Conservation (phyloP, 2,888 invertebrate species). For the Orthonevra nobilis region DNA sequence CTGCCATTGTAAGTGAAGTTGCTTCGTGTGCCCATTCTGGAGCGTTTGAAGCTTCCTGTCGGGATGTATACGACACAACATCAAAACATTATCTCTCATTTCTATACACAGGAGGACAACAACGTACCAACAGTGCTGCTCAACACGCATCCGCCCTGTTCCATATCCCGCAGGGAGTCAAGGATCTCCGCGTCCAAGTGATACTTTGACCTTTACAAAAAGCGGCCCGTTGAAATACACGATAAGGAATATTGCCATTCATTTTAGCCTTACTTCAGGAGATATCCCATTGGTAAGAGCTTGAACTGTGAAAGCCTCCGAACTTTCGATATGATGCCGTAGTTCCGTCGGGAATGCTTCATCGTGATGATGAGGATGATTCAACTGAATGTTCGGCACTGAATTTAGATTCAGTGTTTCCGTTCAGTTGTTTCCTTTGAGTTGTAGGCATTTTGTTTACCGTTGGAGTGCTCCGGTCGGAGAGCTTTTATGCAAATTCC, state of each 20-base stretch:
- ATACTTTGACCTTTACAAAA: slow-evolving; percentile 41
- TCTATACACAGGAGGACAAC: not conserved
- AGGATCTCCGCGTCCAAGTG: slow-evolving; percentile 38
- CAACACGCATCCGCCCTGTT: slow-evolving; percentile 26
- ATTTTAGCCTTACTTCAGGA: slow-evolving; percentile 40
- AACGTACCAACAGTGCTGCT: slow-evolving; percentile 8
- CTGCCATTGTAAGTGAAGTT: slow-evolving; percentile 75
- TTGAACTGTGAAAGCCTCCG: slow-evolving; percentile 36
- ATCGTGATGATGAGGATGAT: slow-evolving; percentile 21
- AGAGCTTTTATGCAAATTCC: slow-evolving; percentile 54
- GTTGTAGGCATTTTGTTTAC: slow-evolving; percentile 16
- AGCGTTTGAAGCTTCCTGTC: slow-evolving; percentile 71
- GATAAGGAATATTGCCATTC: not conserved
- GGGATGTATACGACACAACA: slow-evolving; percentile 7
- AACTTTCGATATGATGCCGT: slow-evolving; percentile 57
- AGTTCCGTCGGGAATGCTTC: slow-evolving; percentile 40
- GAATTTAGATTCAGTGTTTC: slow-evolving; percentile 22
- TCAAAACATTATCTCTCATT: slow-evolving; percentile 11
- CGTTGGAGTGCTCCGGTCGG: slow-evolving; percentile 1
- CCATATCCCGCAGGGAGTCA: slow-evolving; percentile 41
- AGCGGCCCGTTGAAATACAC: slow-evolving; percentile 15
- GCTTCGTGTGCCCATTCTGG: slow-evolving; percentile 71
- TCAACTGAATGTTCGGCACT: slow-evolving; percentile 19
- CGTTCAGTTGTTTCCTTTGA: slow-evolving; percentile 13
- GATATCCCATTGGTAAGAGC: slow-evolving; percentile 39